A percentile compares a stretch with the other conserved stretches of the same genome.
These are phyloP conservation scores for Tachysurus fulvidraco DNA, from an alignment of 2,113 vertebrate genomes.

Conservation along the genomic window DNA sequence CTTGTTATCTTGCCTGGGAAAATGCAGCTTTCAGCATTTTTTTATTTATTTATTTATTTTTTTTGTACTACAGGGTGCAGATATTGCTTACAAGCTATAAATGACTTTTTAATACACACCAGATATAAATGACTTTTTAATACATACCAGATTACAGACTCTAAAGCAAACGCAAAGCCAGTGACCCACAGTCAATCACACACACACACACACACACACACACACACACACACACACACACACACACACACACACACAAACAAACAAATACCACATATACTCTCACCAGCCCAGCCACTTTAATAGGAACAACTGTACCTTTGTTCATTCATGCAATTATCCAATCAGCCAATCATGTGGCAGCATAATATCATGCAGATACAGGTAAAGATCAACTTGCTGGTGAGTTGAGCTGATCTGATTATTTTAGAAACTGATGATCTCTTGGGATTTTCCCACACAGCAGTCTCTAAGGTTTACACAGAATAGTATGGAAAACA, in stretches of 20 bases:
- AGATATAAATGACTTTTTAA: constrained; percentile 56
- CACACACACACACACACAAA: too few species aligned
- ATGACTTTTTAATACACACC: constrained; percentile 53
- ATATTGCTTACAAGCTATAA: constrained; percentile 61
- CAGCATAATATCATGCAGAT: neutral
- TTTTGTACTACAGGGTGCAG: constrained; percentile 44
- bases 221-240: neutral
- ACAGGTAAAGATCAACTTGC: neutral
- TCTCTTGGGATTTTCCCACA: neutral
- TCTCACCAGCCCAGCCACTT: neutral
- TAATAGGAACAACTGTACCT: neutral
- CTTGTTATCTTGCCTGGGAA: constrained; percentile 64
- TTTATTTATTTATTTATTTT: too few species aligned
- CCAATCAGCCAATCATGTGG: neutral
- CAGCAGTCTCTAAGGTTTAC: neutral
- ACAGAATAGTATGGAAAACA: neutral
- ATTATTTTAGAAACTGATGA: neutral
- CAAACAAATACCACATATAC: neutral
- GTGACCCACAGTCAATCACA: constrained; percentile 9
- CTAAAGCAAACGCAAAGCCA: constrained; percentile 43
- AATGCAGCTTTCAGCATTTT: constrained; percentile 65
- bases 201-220: neutral
- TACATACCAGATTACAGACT: constrained; percentile 52
- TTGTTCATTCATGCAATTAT: neutral
- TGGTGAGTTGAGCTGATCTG: neutral